Percentiles rank a stretch among this genome's conserved stretches.
Evolutionary conservation across 2,888 invertebrate species (phyloP).

Genomic region (Acrocera orbiculus): DNA sequence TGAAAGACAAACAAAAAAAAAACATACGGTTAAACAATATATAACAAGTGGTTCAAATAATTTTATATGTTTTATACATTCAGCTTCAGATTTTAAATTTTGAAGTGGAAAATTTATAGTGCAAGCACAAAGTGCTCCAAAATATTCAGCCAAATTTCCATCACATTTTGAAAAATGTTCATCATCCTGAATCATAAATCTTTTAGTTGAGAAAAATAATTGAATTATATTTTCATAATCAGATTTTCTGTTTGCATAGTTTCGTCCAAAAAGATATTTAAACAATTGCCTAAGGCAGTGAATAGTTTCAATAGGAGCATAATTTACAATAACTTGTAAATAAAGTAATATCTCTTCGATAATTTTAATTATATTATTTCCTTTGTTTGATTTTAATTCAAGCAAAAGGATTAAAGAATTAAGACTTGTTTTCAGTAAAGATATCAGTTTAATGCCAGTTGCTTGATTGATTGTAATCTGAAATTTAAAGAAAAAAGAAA

Average conservation of each 20-base stretch:
- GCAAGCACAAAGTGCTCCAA: too few species aligned
- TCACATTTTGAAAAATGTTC: too few species aligned
- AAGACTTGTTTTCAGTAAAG: slow-evolving; percentile 26
- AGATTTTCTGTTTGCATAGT: slow-evolving; percentile 33
- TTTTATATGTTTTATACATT: slow-evolving; percentile 53
- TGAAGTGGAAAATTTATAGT: slow-evolving; percentile 21
- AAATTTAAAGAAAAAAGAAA: slow-evolving; percentile 14
- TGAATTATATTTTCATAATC: slow-evolving; percentile 19
- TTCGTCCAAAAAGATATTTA: slow-evolving; percentile 54
- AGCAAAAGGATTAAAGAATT: slow-evolving; percentile 25
- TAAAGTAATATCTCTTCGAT: slow-evolving; percentile 58
- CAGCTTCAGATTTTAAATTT: slow-evolving; percentile 40
- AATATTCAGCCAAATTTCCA: too few species aligned
- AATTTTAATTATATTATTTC: slow-evolving; percentile 25
- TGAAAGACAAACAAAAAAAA: neutral
- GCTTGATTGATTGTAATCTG: slow-evolving; percentile 62
- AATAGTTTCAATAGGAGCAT: slow-evolving; percentile 50
- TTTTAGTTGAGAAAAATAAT: slow-evolving; percentile 19
- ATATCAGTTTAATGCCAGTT: slow-evolving; percentile 52
- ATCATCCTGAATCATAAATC: neutral
- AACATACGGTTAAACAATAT: slow-evolving; percentile 64
- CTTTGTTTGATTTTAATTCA: too few species aligned
- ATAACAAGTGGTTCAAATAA: slow-evolving; percentile 92
- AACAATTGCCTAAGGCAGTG: slow-evolving; percentile 56
- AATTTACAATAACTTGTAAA: slow-evolving; percentile 44